Evolutionary conservation across 2,113 vertebrate genomes (phyloP), one percentile per base, ranked within the genome.

Genomic region (Grammomys surdaster): DNA sequence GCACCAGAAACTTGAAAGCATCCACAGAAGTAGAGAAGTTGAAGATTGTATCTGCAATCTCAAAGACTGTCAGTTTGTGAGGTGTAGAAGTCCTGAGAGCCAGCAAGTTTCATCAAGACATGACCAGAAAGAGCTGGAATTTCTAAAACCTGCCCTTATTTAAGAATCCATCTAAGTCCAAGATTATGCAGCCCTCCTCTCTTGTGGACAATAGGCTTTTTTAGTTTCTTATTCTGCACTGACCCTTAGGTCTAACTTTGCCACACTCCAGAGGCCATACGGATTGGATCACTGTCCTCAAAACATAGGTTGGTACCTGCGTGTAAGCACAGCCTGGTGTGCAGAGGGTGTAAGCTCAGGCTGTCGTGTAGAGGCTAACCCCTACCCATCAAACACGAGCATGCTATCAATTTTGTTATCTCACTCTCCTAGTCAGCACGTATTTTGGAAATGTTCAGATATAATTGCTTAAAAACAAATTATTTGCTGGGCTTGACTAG

Each of bases 381-480:
- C 58, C 63, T 70, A 36, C 54, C 43, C 70, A 87, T 89, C 56
- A 93, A 78, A 72, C 40, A 54, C 1, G 46, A 24, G 81, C 84
- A 76, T 4, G 10, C 10, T 26, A 19, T 7, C 89, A 65, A 54
- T 28, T 17, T 86, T 33, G 85, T 63, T 40, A 51, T 87, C 78
- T 84, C 65, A 85, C 36, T 82, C 78, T 31, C n/a, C 78, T 33
- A 90, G 76, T 46, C 76, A 88, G 87, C 0, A 51, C 7, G 40
- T 46, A 24, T 10, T 95, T 56, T 46, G 33, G 33, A 67, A 97
- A 88, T 40, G 56, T 81, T 78, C 48, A 92, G 36, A 89, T 54
- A 86, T 54, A 89, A 77, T 22, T 90, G 33, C 20, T 63, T 58
- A 90, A 90, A 86, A 77, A 84, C 10, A 97, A 96, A 92, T 58